Evolutionary conservation across 2,797 vertebrate species (phyloP).

Genomic region (Aselliscus stoliczkanus): DNA sequence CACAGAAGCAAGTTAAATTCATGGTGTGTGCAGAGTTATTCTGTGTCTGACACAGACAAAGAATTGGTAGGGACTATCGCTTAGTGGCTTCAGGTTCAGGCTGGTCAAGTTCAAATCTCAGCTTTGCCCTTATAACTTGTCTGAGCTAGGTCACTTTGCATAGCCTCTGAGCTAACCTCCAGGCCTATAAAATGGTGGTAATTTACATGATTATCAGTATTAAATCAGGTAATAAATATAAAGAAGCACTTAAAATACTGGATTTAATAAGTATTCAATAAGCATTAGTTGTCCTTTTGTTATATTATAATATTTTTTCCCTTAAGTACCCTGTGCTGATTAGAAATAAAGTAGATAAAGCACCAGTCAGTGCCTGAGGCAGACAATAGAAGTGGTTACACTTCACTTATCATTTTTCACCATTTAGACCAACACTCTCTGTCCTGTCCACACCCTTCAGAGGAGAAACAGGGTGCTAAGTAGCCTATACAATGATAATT

Average conservation of each 20-base stretch:
- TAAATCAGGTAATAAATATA: background rate
- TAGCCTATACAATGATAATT: background rate
- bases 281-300: background rate
- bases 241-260: background rate
- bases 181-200: background rate
- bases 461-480: background rate
- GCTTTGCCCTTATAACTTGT: background rate
- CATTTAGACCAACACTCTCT: background rate
- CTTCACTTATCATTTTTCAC: background rate
- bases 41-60: background rate
- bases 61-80: background rate
- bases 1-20: background rate
- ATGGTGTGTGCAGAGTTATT: too few species aligned
- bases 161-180: background rate
- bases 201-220: background rate
- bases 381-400: background rate
- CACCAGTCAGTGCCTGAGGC: background rate
- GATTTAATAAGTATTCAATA: background rate
- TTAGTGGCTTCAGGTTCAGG: background rate
- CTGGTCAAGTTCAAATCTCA: background rate
- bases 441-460: background rate
- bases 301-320: background rate
- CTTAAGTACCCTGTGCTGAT: background rate
- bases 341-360: background rate
- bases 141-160: background rate